Conservation (phyloP, 64 coral and sea anemone species). For the Astreopora myriophthalma region DNA sequence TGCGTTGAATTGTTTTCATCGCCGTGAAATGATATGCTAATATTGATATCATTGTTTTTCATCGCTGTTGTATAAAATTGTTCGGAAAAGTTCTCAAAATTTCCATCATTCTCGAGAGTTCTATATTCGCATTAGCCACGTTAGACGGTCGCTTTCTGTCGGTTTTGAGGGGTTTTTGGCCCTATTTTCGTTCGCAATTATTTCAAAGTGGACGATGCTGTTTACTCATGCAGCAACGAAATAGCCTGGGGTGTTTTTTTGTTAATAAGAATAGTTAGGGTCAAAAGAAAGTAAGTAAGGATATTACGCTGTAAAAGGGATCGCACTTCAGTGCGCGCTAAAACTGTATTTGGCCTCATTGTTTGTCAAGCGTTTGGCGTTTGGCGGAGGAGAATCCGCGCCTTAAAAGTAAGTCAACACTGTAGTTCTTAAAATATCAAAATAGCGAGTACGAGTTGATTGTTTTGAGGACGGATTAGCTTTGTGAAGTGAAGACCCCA, state of each 20-base stretch:
- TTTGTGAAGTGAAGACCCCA: neutral
- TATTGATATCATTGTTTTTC: neutral
- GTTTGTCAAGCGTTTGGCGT: neutral
- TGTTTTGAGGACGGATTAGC: slow-evolving; percentile 22
- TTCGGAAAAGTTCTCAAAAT: neutral
- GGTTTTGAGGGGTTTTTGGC: no score
- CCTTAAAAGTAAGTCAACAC: neutral
- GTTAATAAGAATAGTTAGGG: neutral
- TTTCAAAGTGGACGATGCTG: no score
- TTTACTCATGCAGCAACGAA: no score
- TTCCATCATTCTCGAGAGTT: neutral
- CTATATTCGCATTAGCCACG: neutral
- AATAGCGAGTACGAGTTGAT: neutral
- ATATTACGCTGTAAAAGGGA: neutral
- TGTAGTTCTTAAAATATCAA: neutral
- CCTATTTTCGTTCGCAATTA: no score
- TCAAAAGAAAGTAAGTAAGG: neutral
- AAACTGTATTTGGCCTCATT: neutral
- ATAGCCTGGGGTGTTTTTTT: neutral
- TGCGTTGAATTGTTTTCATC: neutral
- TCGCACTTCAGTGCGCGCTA: neutral
- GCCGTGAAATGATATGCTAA: slow-evolving; percentile 26
- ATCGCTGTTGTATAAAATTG: neutral
- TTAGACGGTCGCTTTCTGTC: neutral
- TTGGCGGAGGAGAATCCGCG: neutral